phyloP scores from a whole-genome alignment of 2,113 vertebrate species.

The Engystomops pustulosus region DNA sequence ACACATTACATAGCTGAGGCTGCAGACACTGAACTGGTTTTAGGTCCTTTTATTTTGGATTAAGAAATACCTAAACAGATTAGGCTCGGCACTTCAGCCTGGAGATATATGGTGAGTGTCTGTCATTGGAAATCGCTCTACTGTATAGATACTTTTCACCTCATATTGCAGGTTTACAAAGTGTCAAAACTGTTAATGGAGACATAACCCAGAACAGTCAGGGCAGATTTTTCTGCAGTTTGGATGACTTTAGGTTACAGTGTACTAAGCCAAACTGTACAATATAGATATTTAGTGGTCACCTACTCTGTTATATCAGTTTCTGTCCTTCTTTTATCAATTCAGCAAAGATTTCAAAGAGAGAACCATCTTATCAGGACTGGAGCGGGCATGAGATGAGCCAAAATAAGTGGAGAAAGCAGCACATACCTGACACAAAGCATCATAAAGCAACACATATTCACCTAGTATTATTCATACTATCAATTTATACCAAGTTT shows the following conservation, averaged over 20 bases:
- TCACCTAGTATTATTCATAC: too few relatives aligned
- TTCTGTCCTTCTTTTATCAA: too few relatives aligned
- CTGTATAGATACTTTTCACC: conserved; percentile 7
- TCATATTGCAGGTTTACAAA: not conserved
- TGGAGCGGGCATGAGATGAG: too few relatives aligned
- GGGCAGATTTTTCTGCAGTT: not conserved
- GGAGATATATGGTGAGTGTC: conserved; percentile 25
- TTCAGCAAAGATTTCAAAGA: too few relatives aligned
- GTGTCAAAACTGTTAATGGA: conserved; percentile 6
- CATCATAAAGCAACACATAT: too few relatives aligned
- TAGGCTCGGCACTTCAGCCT: not conserved
- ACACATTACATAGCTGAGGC: not conserved
- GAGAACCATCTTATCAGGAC: too few relatives aligned
- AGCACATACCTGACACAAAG: too few relatives aligned
- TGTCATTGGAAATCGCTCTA: conserved; percentile 26
- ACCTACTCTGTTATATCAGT: too few relatives aligned
- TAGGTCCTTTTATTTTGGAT: conserved; percentile 19
- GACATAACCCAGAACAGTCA: conserved; percentile 16
- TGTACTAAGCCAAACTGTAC: not conserved
- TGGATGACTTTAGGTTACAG: not conserved
- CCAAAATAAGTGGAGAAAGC: too few relatives aligned
- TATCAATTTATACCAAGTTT: too few relatives aligned
- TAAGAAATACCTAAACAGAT: not conserved
- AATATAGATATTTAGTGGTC: not conserved
- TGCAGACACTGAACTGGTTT: not conserved